Evolutionary conservation across 2,113 vertebrate genomes (phyloP).

Genomic region (Eubucco bourcierii): DNA sequence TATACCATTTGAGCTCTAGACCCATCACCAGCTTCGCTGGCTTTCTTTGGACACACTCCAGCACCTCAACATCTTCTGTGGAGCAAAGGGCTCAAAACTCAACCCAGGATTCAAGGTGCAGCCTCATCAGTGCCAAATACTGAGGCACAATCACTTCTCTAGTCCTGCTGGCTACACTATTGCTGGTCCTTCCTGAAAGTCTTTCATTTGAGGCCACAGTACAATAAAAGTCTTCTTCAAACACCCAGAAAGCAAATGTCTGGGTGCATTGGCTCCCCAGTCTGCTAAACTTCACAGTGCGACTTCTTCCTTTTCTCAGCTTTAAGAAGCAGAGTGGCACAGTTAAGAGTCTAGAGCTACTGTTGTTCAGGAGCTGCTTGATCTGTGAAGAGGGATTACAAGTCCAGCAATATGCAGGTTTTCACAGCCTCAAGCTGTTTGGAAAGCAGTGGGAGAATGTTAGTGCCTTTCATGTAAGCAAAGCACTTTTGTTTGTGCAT

Average conservation of each 20-base stretch:
- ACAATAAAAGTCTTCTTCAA: not conserved
- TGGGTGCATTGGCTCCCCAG: not conserved
- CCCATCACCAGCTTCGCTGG: too few relatives aligned
- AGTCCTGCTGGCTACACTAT: not conserved
- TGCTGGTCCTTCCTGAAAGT: not conserved
- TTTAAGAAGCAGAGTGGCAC: not conserved
- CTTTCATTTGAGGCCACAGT: not conserved
- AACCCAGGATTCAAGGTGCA: too few relatives aligned
- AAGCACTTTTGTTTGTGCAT: not conserved
- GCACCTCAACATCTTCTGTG: too few relatives aligned
- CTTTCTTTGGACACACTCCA: too few relatives aligned
- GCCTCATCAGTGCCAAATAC: not conserved
- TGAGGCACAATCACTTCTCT: not conserved
- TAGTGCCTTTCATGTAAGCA: slow-evolving; percentile 11
- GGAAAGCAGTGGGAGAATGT: not conserved
- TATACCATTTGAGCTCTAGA: too few relatives aligned
- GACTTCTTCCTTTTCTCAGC: not conserved
- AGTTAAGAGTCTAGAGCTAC: not conserved
- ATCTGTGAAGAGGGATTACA: not conserved
- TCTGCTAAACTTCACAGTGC: not conserved
- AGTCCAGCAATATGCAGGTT: not conserved
- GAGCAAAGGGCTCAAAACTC: too few relatives aligned
- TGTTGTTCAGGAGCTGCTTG: not conserved
- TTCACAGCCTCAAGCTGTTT: not conserved
- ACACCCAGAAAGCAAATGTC: not conserved